Conservation (phyloP, 1,140 invertebrate species). For the Agraylea sexmaculata region DNA sequence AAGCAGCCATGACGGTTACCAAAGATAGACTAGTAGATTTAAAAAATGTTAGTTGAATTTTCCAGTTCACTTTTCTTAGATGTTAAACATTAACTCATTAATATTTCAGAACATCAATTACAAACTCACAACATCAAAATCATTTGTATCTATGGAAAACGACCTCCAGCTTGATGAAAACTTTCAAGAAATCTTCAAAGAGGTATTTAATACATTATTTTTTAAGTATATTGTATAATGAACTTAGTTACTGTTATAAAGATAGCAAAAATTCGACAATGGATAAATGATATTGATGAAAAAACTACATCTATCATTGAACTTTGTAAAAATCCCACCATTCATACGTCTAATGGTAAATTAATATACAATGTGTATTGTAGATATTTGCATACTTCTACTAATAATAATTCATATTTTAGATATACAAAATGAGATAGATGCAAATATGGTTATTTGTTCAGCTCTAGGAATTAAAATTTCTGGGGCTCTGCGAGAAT, state of each 20-base stretch:
- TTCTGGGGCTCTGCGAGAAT: slow-evolving; percentile 32
- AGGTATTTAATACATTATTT: slow-evolving; percentile 28
- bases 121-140: slow-evolving; percentile 7
- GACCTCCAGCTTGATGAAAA: slow-evolving; percentile 28
- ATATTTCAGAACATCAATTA: slow-evolving; percentile 9
- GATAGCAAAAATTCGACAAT: slow-evolving; percentile 39
- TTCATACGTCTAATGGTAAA: slow-evolving; percentile 42
- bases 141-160: slow-evolving; percentile 23
- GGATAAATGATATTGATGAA: slow-evolving; percentile 38
- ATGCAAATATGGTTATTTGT: slow-evolving; percentile 29
- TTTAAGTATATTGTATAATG: slow-evolving; percentile 8
- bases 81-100: not conserved
- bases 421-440: slow-evolving; percentile 46
- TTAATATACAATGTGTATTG: slow-evolving; percentile 1
- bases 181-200: slow-evolving; percentile 29
- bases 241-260: slow-evolving; percentile 22
- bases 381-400: no score
- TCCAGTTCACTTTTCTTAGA: not conserved
- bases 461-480: slow-evolving; percentile 29
- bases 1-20: no score
- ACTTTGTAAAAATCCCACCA: slow-evolving; percentile 45
- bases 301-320: slow-evolving; percentile 40
- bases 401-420: slow-evolving; percentile 20
- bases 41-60: slow-evolving; percentile 7
- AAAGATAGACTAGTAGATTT: slow-evolving; percentile 18